Percentiles rank a stretch among this genome's conserved stretches.
phyloP scores from a whole-genome alignment of 2,888 invertebrate genomes.

The Calameuta filiformis region DNA sequence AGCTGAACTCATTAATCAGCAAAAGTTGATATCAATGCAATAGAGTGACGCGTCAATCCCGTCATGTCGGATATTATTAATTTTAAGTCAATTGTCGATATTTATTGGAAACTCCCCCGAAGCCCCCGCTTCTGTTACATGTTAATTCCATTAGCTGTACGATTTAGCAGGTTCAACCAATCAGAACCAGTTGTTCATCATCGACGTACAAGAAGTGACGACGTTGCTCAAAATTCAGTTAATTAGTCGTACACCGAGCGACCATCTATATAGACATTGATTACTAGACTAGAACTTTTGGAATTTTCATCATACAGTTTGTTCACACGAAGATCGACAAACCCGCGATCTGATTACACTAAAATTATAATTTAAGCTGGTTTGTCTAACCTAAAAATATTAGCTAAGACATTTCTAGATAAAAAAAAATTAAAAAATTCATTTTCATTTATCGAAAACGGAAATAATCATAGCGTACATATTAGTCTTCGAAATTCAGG shows the following conservation, averaged over 20 bases:
- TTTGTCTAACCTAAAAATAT: too few species aligned
- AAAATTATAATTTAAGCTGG: too few species aligned
- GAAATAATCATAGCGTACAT: too few species aligned
- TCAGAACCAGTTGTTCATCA: constrained; percentile 32
- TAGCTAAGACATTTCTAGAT: neutral
- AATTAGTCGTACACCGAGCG: neutral
- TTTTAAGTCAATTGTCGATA: constrained; percentile 4
- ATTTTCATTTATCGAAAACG: neutral
- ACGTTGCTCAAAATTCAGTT: neutral
- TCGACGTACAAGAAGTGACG: neutral
- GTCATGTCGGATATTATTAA: neutral
- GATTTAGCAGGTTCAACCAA: constrained; percentile 35
- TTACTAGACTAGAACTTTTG: neutral
- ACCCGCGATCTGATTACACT: too few species aligned
- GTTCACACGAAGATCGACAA: neutral
- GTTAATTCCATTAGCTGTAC: constrained; percentile 38
- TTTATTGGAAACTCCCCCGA: constrained; percentile 1
- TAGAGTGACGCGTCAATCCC: neutral
- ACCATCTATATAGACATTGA: neutral
- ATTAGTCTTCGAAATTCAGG: too few species aligned
- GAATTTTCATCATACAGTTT: neutral
- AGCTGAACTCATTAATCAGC: constrained; percentile 7
- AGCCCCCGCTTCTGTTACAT: constrained; percentile 19
- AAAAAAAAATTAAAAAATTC: neutral
- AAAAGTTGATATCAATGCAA: neutral